Conservation (phyloP, 2,113 vertebrate species). For the Eolophus roseicapilla region DNA sequence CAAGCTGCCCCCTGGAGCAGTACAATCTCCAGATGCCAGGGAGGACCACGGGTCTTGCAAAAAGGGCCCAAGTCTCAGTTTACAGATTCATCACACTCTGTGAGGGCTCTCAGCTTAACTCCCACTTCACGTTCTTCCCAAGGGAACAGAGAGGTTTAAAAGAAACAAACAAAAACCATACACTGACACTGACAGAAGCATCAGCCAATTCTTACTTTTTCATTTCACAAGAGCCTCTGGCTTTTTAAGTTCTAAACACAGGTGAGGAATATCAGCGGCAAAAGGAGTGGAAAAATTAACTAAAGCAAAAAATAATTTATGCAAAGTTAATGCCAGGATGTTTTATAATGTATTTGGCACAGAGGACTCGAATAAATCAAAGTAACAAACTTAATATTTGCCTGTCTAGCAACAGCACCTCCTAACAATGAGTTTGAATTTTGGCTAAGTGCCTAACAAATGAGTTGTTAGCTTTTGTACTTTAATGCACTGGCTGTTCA, state of each 20-base stretch:
- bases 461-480: slow-evolving; percentile 40
- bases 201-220: background rate
- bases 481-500: slow-evolving; percentile 52
- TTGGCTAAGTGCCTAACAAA: slow-evolving; percentile 45
- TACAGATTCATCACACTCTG: background rate
- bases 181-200: background rate
- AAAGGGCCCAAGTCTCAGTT: background rate
- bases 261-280: background rate
- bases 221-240: background rate
- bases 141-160: background rate
- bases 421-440: slow-evolving; percentile 15
- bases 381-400: slow-evolving; percentile 31
- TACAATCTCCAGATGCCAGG: fast-evolving
- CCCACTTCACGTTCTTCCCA: background rate
- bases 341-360: slow-evolving; percentile 16
- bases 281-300: background rate
- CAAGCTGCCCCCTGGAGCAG: background rate
- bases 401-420: slow-evolving; percentile 15
- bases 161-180: background rate
- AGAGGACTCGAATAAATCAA: slow-evolving; percentile 37
- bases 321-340: background rate
- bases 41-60: background rate
- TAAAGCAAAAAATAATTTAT: slow-evolving; percentile 26
- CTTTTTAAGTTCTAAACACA: background rate
- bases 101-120: background rate